Evolutionary conservation across 2,888 invertebrate genomes (phyloP), one percentile per base, ranked within the genome.

Genomic region (Hypselothyrea guttata): DNA sequence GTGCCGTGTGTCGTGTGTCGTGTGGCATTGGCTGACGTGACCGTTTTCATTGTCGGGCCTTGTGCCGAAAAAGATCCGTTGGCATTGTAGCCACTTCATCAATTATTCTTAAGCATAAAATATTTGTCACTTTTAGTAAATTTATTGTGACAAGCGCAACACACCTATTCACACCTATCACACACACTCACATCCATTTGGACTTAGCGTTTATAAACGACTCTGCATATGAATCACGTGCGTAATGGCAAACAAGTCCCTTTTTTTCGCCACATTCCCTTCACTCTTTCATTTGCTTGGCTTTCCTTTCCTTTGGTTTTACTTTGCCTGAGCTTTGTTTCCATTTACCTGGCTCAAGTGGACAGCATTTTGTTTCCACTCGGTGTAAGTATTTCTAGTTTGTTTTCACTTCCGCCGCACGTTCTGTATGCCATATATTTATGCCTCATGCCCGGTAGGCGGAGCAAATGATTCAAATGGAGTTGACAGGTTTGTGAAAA

Each of bases 41-140:
- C 84, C 81, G 66, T 64, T 71, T 67, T 60, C 55, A 27, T 44
- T 48, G 40, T 48, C 30, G 52, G 45, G 30, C 15, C 27, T 9
- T 7, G 44, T 7, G 33, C 48, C 33, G 45, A 40, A 31, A n/a
- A 22, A 22, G 22, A 22, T 16, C 33, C 38, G 47, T 37, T 51
- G 53, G 16, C 71, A 68, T 66, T 68, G 72, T 69, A 79, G 76
- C 73, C 75, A 84, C 84, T 85, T 86, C 86, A 86, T 84, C 86
- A 86, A 86, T 84, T 86, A 85, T 84, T 72, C 82, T 86, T 86
- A 84, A 84, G 84, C 78, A 84, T 84, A 72, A 86, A 86, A 86
- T 86, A 86, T 86, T 86, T 84, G 84, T 86, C 86, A 86, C 82
- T 86, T 86, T 86, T 86, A 78, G 61, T 85, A 78, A 84, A 84